Base-by-base conservation (phyloP, 2,113 vertebrate genomes). In the Mustela nigripes region DNA sequence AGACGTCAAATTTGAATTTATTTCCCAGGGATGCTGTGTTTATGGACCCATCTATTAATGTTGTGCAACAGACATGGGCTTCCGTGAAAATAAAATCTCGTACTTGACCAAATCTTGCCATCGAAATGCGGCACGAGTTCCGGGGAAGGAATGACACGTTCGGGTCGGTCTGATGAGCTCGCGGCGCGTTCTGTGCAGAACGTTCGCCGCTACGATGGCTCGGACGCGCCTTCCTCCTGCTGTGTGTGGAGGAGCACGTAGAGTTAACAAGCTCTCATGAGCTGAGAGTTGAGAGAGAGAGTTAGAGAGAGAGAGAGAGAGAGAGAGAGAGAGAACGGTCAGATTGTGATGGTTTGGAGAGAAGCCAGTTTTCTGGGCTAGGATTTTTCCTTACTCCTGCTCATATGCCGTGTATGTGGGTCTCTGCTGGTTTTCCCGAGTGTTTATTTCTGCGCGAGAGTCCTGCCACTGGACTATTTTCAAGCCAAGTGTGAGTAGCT, bases 11-110 rank as follows among this genome's bases (percentile, higher is more conserved):
- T 98, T 96, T 96, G 82, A 95, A 98, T 98, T 98, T 98, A 98
- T 98, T 98, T 98, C 98, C 97, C 94, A 50, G 91, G 96, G 87
- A 53, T 97, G 96, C 63, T 1, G 96, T 98, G 98, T 98, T 98
- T 98, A 98, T 98, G 98, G 98, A 98, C 98, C 97, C 98, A 98
- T 76, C 96, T 83, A 98, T 97, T 98, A 98, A 98, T 98, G 98
- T 95, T 98, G 97, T 96, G 85, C 94, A 88, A 94, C 69, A 90
- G 97, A 98, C 98, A 97, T 94, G 74, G 95, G 97, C 98, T 98
- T 96, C 96, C 97, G 91, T 85, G 98, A 97, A 98, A 99, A 98
- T 97, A 92, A 97, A 99, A 98, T 94, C 95, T 84, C 91, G 98
- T 98, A 95, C 98, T 98, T 98, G 98, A 98, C 97, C 36, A 39